phyloP scores from a whole-genome alignment of 2,888 invertebrate genomes.

The Drosophila hamatofila region DNA sequence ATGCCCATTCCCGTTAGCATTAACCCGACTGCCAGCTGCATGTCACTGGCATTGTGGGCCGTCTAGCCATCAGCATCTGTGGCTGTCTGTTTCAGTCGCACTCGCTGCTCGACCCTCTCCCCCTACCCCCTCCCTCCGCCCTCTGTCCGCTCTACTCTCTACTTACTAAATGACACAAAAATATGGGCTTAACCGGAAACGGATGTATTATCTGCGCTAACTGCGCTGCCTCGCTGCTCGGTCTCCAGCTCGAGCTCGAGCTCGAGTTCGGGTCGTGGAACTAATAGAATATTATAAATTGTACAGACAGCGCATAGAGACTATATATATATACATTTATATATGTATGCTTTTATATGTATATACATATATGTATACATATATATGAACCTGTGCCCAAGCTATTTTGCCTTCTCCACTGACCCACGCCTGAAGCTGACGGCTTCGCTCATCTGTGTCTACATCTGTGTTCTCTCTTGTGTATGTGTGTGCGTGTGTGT shows the following conservation, averaged over 20 bases:
- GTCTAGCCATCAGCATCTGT: conserved; percentile 77
- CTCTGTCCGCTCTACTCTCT: background rate
- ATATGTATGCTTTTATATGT: background rate
- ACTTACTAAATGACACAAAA: conserved; percentile 80
- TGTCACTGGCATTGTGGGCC: conserved; percentile 67
- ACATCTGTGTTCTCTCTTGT: conserved; percentile 2
- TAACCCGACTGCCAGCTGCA: conserved; percentile 32
- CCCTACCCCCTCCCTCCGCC: conserved; percentile 1
- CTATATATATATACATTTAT: background rate
- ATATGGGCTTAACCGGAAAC: conserved; percentile 86
- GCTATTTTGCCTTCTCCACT: conserved; percentile 49
- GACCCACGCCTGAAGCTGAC: conserved; percentile 69
- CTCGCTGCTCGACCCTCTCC: conserved; percentile 18
- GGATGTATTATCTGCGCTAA: conserved; percentile 86
- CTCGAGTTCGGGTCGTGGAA: conserved; percentile 73
- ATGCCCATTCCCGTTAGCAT: conserved; percentile 4
- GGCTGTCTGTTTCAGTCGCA: conserved; percentile 72
- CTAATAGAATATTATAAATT: conserved; percentile 81
- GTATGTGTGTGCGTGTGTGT: background rate
- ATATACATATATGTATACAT: background rate
- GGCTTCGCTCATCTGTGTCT: conserved; percentile 44
- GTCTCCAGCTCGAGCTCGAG: conserved; percentile 31
- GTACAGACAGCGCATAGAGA: conserved; percentile 47
- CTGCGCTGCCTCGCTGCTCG: conserved; percentile 77
- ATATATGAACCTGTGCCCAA: conserved; percentile 51